Base-by-base conservation (phyloP, 2,888 invertebrate species). In the Anoncus sp. region DNA sequence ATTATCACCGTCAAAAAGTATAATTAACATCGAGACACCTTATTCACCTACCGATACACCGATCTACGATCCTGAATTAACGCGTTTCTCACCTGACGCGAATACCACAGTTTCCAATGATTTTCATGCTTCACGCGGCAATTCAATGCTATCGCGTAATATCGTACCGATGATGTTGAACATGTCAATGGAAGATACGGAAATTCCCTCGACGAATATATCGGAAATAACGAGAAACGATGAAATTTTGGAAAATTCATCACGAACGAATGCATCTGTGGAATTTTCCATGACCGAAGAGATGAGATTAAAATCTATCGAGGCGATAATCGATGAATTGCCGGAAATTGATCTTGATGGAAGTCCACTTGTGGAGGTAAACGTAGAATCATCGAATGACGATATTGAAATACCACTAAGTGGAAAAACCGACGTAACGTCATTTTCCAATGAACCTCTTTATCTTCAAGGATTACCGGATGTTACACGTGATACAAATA, bases 11-110 rank as follows among this genome's bases (percentile, higher is more conserved):
- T 43, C 4, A 1, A 66, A 55, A 22, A 73, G 38, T 22, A 31
- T 51, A 16, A 20, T 35, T 5, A 65, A 45, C 55, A 53, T 73
- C 24, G 86, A 87, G 31, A 83, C 77, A 27, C 88, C 89, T 14
- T 88, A 88, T 59, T 89, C 89, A 10, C 88, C 88, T 1, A 85
- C 87, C 0, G 88, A 89, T 55, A 81, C 82, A 18, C 86, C 87
- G 3, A 60, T 86, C 3, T 86, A 85, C 31, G 87, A 88, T 76
- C 84, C 84, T 10, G 72, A 72, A 24, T 45, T 72, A 14, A 63
- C 55, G 5, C 7, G 16, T 31, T 59, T 71, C n/a, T 53, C 53
- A 27, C 24, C 18, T 5, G 63, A 72, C 3, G 40, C 16, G 12
- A 40, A 9, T 16, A 24, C 43, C 14, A 14, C 1, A 3, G 51